These are phyloP conservation scores for Apeltes quadracus DNA, from an alignment of 2,113 vertebrate species.

Conservation along the genomic window DNA sequence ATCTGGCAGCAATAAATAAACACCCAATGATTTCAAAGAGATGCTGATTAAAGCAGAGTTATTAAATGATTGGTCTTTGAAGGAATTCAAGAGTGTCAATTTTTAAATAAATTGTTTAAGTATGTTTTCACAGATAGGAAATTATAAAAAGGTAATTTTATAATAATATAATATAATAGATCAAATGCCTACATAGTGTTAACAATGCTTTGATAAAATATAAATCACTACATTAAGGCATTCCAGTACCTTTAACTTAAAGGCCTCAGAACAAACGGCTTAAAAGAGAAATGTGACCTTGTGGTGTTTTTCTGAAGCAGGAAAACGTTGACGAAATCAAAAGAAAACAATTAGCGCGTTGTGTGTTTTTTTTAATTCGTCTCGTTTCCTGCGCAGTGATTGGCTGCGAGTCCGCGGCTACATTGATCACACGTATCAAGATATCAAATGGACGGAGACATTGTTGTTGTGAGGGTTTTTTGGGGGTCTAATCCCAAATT, in stretches of 20 bases:
- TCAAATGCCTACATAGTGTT: not conserved
- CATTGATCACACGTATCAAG: constrained; percentile 79
- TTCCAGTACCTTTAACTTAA: not conserved
- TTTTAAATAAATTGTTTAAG: not conserved
- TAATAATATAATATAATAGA: not conserved
- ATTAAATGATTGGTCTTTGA: not conserved
- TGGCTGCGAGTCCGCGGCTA: constrained; percentile 8
- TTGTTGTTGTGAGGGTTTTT: constrained; percentile 80
- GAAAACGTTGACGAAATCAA: not conserved
- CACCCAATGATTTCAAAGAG: not conserved
- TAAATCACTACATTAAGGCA: not conserved
- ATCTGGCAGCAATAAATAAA: not conserved
- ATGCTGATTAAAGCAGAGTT: not conserved
- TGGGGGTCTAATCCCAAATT: constrained; percentile 88
- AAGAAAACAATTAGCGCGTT: not conserved
- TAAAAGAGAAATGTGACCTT: not conserved
- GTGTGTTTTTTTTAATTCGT: not conserved
- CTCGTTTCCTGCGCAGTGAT: constrained; percentile 34
- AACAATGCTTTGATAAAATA: not conserved
- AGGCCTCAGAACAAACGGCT: not conserved
- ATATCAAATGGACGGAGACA: constrained; percentile 80
- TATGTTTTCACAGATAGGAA: not conserved
- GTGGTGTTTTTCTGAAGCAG: not conserved
- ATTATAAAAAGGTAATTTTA: not conserved
- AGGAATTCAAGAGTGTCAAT: not conserved